Evolutionary conservation across 1,140 invertebrate genomes (phyloP), one percentile per base, ranked within the genome.

Genomic region (Octopus sinensis): DNA sequence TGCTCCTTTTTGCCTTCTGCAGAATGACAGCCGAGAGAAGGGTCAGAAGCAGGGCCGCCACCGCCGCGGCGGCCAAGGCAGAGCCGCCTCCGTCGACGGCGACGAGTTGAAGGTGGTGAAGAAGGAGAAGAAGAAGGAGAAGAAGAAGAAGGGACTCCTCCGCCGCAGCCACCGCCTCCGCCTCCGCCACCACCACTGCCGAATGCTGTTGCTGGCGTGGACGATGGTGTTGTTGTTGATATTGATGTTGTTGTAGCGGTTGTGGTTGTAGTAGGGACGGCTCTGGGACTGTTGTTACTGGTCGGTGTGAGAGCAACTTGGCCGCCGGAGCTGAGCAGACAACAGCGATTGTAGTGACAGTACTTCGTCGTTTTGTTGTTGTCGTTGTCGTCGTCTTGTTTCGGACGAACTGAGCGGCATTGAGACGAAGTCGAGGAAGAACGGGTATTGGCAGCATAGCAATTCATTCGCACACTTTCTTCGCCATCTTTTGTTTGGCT

Each of bases 401-500:
- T 5, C 6, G 9, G 68, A 12, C 17, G 13, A 17, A 23, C 17
- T 6, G 7, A 17, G 68, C 68, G 30, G 13, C 30, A 13, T 5
- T 7, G 13, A 5, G 68, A 73, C 6, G 68, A 73, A 5, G 68
- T n/a, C 13, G 68, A 73, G 6, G 68, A 73, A 12, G 68, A 73
- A 17, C 68, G 68, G 68, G 68, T 73, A 73, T 23, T 73, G 68
- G 13, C 68, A 73, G 68, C 68, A 73, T 73, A 73, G 68, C 68
- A 73, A 73, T 23, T 73, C 68, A 73, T 73, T 73, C 68, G 68
- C 68, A 73, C 13, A 23, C 68, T 73, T 17, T 73, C 68, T 17
- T 73, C 68, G 68, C 68, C 68, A 73, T 73, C 68, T 73, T 73
- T 73, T 10, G 68, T 73, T 73, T 73, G 68, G 68, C 30, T 73